phyloP scores from a whole-genome alignment of 2,888 invertebrate genomes.

The Pollenia angustigena region DNA sequence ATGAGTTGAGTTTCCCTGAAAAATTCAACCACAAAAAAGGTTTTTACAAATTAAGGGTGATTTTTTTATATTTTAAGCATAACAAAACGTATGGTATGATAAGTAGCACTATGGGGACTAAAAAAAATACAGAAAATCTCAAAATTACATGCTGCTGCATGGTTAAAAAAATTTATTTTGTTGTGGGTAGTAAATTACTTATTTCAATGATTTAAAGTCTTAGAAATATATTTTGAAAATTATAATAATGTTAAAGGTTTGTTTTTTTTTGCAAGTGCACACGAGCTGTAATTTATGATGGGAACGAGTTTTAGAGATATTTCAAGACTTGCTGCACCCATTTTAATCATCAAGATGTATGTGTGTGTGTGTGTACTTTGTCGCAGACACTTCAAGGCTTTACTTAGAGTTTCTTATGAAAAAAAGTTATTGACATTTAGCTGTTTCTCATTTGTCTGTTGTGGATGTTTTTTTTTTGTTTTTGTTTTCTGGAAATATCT shows the following conservation, averaged over 20 bases:
- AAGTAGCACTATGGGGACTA: conserved; percentile 40
- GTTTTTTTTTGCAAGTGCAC: conserved; percentile 4
- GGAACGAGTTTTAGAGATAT: conserved; percentile 22
- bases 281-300: conserved; percentile 28
- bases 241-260: conserved; percentile 46
- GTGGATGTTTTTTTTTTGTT: neutral
- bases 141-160: conserved; percentile 41
- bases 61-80: neutral
- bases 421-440: conserved; percentile 65
- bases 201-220: conserved; percentile 58
- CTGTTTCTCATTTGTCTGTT: conserved; percentile 27
- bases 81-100: conserved; percentile 23
- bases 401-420: neutral
- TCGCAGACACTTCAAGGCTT: conserved; percentile 25
- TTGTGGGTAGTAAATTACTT: conserved; percentile 73
- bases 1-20: conserved; percentile 76
- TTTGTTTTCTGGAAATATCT: neutral
- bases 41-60: conserved; percentile 31
- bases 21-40: conserved; percentile 4
- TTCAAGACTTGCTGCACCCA: conserved; percentile 54
- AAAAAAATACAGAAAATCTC: conserved; percentile 23
- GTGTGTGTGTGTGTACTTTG: neutral
- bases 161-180: conserved; percentile 21
- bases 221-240: conserved; percentile 19
- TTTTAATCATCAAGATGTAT: conserved; percentile 60